These are phyloP conservation scores for Holacanthus passer DNA, from an alignment of 2,113 vertebrate species.

Conservation along the genomic window DNA sequence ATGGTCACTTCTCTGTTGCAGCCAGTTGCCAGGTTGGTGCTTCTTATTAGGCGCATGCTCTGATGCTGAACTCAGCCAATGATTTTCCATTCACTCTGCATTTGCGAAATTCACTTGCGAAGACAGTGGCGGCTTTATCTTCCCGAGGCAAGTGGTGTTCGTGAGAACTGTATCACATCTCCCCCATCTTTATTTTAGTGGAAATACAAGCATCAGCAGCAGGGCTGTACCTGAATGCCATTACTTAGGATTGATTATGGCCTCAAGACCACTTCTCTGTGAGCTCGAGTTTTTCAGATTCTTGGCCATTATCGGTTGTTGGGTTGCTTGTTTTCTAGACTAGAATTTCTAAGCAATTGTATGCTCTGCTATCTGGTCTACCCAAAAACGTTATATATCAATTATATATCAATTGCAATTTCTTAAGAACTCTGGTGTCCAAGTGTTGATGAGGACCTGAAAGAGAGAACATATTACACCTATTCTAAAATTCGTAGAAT, in stretches of 20 bases:
- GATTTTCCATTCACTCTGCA: slow-evolving; percentile 13
- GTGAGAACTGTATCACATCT: slow-evolving; percentile 16
- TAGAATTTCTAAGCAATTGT: not conserved
- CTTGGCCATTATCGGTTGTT: not conserved
- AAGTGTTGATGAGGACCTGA: not conserved
- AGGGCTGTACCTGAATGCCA: not conserved
- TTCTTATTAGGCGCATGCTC: slow-evolving; percentile 28
- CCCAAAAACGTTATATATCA: not conserved
- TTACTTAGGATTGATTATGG: not conserved
- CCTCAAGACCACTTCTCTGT: not conserved
- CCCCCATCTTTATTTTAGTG: not conserved
- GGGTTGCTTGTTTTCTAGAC: not conserved
- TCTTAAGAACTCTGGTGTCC: not conserved
- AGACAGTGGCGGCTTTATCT: not conserved
- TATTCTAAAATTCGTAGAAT: not conserved
- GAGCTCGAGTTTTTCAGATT: not conserved
- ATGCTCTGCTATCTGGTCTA: not conserved
- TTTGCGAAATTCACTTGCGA: not conserved
- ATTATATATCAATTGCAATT: not conserved
- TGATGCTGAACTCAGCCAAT: slow-evolving; percentile 29
- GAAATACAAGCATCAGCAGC: slow-evolving; percentile 9
- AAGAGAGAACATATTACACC: not conserved
- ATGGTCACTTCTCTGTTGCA: slow-evolving; percentile 24
- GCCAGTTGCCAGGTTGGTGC: slow-evolving; percentile 27
- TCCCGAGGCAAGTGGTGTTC: not conserved